phyloP scores from a whole-genome alignment of 2,888 invertebrate species.

The Macaria liturata region DNA sequence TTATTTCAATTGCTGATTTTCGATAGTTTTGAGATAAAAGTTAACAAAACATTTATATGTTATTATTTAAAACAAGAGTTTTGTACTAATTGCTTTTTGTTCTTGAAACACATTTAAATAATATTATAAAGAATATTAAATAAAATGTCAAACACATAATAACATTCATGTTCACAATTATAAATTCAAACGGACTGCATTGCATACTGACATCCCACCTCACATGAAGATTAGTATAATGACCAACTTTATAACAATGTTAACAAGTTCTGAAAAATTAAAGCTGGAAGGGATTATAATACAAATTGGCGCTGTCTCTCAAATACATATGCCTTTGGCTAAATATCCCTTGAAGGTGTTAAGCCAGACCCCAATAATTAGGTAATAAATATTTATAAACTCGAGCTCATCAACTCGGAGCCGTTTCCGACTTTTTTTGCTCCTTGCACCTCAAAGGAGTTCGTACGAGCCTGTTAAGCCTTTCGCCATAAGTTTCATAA shows the following conservation, averaged over 20 bases:
- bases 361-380: slow-evolving; percentile 68
- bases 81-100: too few species aligned
- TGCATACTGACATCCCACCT: slow-evolving; percentile 8
- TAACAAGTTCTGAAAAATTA: slow-evolving; percentile 20
- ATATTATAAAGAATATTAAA: background rate
- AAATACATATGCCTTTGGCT: slow-evolving; percentile 52
- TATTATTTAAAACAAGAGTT: too few species aligned
- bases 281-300: slow-evolving; percentile 32
- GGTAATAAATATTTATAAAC: slow-evolving; percentile 81
- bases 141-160: too few species aligned
- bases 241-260: slow-evolving; percentile 16
- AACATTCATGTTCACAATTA: too few species aligned
- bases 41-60: too few species aligned
- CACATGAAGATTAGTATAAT: slow-evolving; percentile 10
- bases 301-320: slow-evolving; percentile 49
- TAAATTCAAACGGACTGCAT: background rate
- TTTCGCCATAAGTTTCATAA: slow-evolving; percentile 1
- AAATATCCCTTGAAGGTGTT: slow-evolving; percentile 60
- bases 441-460: slow-evolving; percentile 56
- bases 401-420: slow-evolving; percentile 57
- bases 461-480: slow-evolving; percentile 24
- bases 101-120: background rate
- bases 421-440: slow-evolving; percentile 53
- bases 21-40: too few species aligned
- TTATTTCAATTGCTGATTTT: slow-evolving; percentile 15